Base-by-base conservation (phyloP, 2,113 vertebrate species). In the Hippotragus niger region DNA sequence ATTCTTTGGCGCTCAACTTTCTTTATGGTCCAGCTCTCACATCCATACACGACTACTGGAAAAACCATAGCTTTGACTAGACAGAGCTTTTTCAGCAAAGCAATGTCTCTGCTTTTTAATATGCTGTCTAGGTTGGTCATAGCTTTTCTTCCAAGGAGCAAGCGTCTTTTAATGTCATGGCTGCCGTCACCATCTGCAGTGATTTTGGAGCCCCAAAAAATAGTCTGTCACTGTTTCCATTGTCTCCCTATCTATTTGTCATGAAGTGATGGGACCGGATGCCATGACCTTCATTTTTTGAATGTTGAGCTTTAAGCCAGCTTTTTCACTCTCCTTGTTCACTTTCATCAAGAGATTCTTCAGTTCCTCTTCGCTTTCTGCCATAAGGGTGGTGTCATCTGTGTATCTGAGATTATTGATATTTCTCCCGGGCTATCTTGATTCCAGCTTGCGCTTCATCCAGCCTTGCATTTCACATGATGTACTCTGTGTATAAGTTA, bases 1-100 rank as follows among this genome's bases (percentile, higher is more conserved):
- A 11, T 71, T 71, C 64, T 71, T 36, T 0, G 0, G n/a, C 0
- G 0, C n/a, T 71, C 64, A 71, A 5, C n/a, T 36, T 67, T 67
- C 62, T 21, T 71, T 21, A 71, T 36, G 9, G 19, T 23, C 64
- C 19, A 36, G 10, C 64, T 71, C 9, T 71, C 64, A 36, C 64
- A 36, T 71, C 10, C 64, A 12, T 36, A 71, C n/a, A 71, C 1
- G 9, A 71, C n/a, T 11, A 71, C 64, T 23, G 64, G 64, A 71
- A 71, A 71, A 36, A 36, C 64, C 64, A 36, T 36, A 71, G 4
- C n/a, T 21, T 71, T 36, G 64, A 21, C n/a, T 36, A 71, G 64
- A 71, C n/a, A 19, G n/a, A 71, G 64, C 33, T 67, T 67, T 67
- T 67, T n/a, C 64, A 19, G 64, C 64, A 71, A 71, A 71, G 64